These are phyloP conservation scores for Promerops cafer DNA, from an alignment of 2,113 vertebrate species.

Conservation along the genomic window DNA sequence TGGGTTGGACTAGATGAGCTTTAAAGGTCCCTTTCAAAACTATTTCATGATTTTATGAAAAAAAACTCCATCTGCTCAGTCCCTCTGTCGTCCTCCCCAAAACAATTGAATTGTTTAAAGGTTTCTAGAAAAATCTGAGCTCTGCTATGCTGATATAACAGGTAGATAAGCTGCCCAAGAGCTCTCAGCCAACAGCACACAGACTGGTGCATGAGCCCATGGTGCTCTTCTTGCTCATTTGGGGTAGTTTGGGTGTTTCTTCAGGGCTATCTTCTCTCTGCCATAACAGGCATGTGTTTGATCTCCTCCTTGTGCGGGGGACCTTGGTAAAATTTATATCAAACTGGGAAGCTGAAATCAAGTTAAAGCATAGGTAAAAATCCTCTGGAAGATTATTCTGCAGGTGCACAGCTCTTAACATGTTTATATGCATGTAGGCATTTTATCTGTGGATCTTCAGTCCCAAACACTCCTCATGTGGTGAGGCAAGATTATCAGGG, in stretches of 20 bases:
- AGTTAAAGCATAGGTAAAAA: not conserved
- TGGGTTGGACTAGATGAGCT: not conserved
- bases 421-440: accelerated
- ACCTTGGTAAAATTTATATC: not conserved
- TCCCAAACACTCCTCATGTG: not conserved
- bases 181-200: not conserved
- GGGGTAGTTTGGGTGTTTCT: not conserved
- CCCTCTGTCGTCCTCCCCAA: not conserved
- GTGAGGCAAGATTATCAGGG: not conserved
- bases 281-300: not conserved
- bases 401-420: accelerated
- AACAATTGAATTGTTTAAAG: not conserved
- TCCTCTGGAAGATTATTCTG: not conserved
- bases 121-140: not conserved
- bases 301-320: not conserved
- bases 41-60: not conserved
- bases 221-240: accelerated
- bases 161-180: not conserved
- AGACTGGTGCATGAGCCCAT: not conserved
- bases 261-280: not conserved
- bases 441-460: not conserved
- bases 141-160: not conserved
- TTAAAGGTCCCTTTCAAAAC: not conserved
- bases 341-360: not conserved
- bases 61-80: accelerated